phyloP scores from a whole-genome alignment of 1,140 invertebrate species.

The Micrasema minimum region DNA sequence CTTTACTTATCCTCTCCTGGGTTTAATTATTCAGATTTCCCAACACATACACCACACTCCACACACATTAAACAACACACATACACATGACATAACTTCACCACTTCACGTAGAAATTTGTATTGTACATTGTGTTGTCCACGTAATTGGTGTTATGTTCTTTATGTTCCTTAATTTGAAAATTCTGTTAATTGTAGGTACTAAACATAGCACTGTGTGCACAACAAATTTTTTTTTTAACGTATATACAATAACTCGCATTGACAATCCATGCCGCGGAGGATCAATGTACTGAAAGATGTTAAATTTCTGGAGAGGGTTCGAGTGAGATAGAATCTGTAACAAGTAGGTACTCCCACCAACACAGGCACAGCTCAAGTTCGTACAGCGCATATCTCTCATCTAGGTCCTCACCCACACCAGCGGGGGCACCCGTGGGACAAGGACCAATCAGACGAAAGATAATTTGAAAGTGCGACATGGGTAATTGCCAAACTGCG shows the following conservation, averaged over 20 bases:
- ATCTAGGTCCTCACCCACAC: conserved; percentile 5
- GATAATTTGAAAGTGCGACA: conserved; percentile 37
- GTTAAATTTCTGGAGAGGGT: conserved; percentile 35
- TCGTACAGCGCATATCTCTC: conserved; percentile 11
- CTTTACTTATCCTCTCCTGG: no score
- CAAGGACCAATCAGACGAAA: conserved; percentile 32
- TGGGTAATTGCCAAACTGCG: conserved; percentile 29
- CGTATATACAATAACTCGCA: neutral
- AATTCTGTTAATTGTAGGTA: no score
- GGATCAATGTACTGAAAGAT: conserved; percentile 44
- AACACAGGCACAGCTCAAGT: neutral
- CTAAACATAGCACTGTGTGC: no score
- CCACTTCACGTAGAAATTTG: no score
- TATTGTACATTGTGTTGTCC: no score
- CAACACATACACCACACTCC: no score
- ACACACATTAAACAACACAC: no score
- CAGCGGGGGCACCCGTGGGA: conserved; percentile 11
- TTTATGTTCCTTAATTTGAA: no score
- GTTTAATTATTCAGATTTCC: no score
- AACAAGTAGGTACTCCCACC: conserved; percentile 15
- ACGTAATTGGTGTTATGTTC: no score
- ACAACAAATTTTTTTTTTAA: no score
- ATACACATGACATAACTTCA: no score
- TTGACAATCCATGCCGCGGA: neutral
- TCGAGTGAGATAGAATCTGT: conserved; percentile 34